A percentile compares a stretch with the other conserved stretches of the same genome.
Evolutionary conservation across 2,797 vertebrate species (phyloP).

Genomic region (Sphenodon punctatus): DNA sequence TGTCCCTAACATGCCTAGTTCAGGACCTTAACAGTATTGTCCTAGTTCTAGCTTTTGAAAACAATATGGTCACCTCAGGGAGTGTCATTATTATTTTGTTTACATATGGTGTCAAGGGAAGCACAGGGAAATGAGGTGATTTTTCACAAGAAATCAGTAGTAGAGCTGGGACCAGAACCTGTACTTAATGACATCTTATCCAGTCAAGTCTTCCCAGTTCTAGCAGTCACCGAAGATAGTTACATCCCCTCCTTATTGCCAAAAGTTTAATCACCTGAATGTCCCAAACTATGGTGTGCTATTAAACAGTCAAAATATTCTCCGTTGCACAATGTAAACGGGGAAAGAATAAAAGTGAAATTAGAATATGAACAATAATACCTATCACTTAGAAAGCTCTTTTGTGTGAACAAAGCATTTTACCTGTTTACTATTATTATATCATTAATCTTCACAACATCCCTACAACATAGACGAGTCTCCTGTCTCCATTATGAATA

Average conservation of each 20-base stretch:
- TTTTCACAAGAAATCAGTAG: rapidly evolving
- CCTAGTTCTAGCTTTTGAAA: too few species aligned
- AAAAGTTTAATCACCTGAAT: conserved; percentile 58
- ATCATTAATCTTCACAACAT: too few species aligned
- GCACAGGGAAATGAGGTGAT: neutral
- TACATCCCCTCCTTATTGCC: conserved; percentile 41
- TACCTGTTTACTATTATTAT: too few species aligned
- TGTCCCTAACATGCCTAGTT: too few species aligned
- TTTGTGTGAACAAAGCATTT: too few species aligned
- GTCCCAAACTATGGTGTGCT: too few species aligned
- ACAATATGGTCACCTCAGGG: neutral
- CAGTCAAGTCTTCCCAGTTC: conserved; percentile 36
- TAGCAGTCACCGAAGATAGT: conserved; percentile 45
- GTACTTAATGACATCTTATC: conserved; percentile 15
- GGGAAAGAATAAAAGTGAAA: conserved; percentile 42
- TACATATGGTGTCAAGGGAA: neutral
- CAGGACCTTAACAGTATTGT: too few species aligned
- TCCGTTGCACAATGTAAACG: conserved; percentile 38
- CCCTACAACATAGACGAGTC: too few species aligned
- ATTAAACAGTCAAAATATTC: too few species aligned
- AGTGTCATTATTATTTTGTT: neutral
- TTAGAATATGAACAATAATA: conserved; percentile 38
- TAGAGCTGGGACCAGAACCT: conserved; percentile 6
- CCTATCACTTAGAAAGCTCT: too few species aligned
- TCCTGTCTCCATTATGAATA: too few species aligned